Percentiles rank a stretch among this genome's conserved stretches.
Conservation (phyloP, 1,140 invertebrate species). For the Heliothis virescens region DNA sequence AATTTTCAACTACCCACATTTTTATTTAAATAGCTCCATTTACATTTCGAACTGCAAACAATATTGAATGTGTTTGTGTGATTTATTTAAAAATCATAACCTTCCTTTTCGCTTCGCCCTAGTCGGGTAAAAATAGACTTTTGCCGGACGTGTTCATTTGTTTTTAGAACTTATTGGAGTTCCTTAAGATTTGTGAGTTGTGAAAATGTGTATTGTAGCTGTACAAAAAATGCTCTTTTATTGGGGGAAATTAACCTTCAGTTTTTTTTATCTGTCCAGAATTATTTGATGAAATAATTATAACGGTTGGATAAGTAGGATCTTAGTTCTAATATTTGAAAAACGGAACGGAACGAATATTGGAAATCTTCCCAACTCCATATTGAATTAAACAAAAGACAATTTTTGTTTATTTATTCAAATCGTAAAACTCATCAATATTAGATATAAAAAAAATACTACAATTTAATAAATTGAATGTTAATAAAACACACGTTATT, state of each 20-base stretch:
- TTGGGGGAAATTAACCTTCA: too few species aligned
- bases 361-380: background rate
- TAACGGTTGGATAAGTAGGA: too few species aligned
- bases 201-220: too few species aligned
- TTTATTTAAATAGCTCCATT: conserved; percentile 57
- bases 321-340: too few species aligned
- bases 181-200: background rate
- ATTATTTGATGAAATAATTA: too few species aligned
- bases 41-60: conserved; percentile 40
- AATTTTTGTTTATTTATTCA: conserved; percentile 31
- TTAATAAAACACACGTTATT: conserved; percentile 32
- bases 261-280: too few species aligned
- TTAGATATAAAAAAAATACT: conserved; percentile 5
- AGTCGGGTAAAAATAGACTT: background rate
- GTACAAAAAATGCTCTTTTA: too few species aligned
- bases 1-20: conserved; percentile 54
- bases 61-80: background rate
- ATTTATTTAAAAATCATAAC: too few species aligned
- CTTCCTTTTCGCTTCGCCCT: too few species aligned
- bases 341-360: too few species aligned
- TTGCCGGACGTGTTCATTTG: background rate
- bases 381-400: conserved; percentile 26
- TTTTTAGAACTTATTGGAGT: background rate
- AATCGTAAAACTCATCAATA: conserved; percentile 8
- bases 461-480: conserved; percentile 18